Evolutionary conservation across 2,888 invertebrate species (phyloP), one percentile per base, ranked within the genome.

Genomic region (Erebia epiphron): DNA sequence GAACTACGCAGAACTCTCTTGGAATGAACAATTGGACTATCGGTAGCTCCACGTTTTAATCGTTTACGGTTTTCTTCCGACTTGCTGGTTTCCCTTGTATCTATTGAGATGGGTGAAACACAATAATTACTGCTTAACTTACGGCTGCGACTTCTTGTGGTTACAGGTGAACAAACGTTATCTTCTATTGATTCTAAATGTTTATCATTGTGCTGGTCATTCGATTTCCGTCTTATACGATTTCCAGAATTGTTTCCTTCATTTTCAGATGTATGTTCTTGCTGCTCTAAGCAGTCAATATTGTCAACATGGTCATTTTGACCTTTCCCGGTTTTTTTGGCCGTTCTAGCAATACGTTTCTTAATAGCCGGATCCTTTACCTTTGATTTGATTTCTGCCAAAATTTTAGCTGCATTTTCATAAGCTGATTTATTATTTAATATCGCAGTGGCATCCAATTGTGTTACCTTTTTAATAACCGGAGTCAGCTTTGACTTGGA

Each of bases 351-450:
- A 35, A 63, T 52, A 49, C 41, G 54, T 43, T 58, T n/a, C 65
- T 69, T 63, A 56, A 63, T 75, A 49, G 70, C 62, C 14, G 41
- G 66, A 62, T 65, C 73, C 5, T 60, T 70, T 57, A 75, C 77
- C 74, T 82, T 78, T 70, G 76, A 75, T 64, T 85, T 90, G 21
- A 86, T 67, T 78, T 88, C 86, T 21, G 86, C 78, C 81, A 90
- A 85, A 52, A 90, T 77, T 80, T 83, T 85, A 1, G 86, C 80
- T 57, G 91, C 88, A 69, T 88, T 91, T 75, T 88, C 87, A 78
- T 88, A 90, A 50, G 83, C 84, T 52, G 75, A 74, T 78, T 86
- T 87, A 67, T 83, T 79, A 75, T 88, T 86, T 14, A 86, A 71
- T 54, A 82, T 75, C 35, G 78, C 75, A 21, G 80, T 77, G 63